Conservation (phyloP, 1,140 invertebrate species). For the Zaprionus capensis region DNA sequence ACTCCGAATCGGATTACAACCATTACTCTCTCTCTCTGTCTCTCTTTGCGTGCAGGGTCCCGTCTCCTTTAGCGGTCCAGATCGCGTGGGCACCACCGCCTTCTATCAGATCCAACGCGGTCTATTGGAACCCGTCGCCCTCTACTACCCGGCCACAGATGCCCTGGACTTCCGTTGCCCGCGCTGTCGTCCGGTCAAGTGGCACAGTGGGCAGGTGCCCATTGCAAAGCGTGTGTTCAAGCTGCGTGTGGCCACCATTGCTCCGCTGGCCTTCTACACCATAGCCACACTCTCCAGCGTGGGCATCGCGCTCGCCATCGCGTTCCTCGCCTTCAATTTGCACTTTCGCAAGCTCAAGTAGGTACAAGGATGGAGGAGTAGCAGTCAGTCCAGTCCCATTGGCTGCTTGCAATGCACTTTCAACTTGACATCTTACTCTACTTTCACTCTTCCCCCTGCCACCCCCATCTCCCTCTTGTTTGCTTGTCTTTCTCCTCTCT, state of each 20-base stretch:
- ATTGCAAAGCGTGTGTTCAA: slow-evolving; percentile 90
- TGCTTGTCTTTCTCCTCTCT: slow-evolving; percentile 12
- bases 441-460: slow-evolving; percentile 1
- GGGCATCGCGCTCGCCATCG: slow-evolving; percentile 91
- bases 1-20: not conserved
- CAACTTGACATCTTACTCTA: slow-evolving; percentile 24
- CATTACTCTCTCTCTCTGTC: not conserved
- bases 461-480: slow-evolving; percentile 1
- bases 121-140: slow-evolving; percentile 88
- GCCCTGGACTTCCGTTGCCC: slow-evolving; percentile 89
- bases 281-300: slow-evolving; percentile 89
- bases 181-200: slow-evolving; percentile 88
- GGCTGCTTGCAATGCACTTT: slow-evolving; percentile 58
- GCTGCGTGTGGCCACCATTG: slow-evolving; percentile 89
- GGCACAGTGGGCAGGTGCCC: slow-evolving; percentile 91
- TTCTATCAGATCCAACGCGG: slow-evolving; percentile 94
- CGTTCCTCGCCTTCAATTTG: slow-evolving; percentile 94
- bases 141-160: slow-evolving; percentile 89
- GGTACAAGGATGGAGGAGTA: slow-evolving; percentile 62
- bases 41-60: slow-evolving; percentile 88
- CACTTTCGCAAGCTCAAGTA: slow-evolving; percentile 94
- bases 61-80: slow-evolving; percentile 93
- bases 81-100: slow-evolving; percentile 92
- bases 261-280: slow-evolving; percentile 89
- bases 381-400: not conserved